Evolutionary conservation across 2,797 vertebrate species (phyloP), one percentile per base, ranked within the genome.

Genomic region (Gobionotothen gibberifrons): DNA sequence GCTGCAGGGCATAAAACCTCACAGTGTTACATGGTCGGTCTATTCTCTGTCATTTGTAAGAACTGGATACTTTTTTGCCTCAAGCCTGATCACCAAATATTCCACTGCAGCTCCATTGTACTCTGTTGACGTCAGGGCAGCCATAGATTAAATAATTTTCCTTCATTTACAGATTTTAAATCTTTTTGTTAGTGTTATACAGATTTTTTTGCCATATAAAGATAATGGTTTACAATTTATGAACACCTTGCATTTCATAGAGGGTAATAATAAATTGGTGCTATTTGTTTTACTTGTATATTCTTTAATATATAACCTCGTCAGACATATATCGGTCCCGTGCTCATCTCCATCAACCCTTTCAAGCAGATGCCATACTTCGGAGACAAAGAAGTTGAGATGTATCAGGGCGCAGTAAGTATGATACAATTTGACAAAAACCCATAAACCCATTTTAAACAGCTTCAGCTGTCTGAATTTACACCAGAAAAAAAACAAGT

Each of bases 281-380:
- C 42, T 11, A 12, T 52, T 69, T 68, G 21, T 12, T 68, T 52
- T 21, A 65, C 17, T 6, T 72, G 4, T 62, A 8, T 75, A 68
- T 65, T 81, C 95, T 94, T 97, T 98, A 94, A 97, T 90, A 53
- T 67, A 40, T 72, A 16, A 72, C 59, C 51, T 84, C 56, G 29
- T 44, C 92, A 99, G 98, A 99, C 98, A 15, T 99, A 99, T 39
- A 99, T 99, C 52, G 98, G 98, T 19, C 97, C 98, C 0, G 98
- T 99, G 43, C 94, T 99, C 73, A 99, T 99, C 90, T 99, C 98
- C 1, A 84, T 99, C 89, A 99, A 99, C 90, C 98, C 98, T 52
- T 99, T 99, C 91, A 99, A 99, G 88, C 98, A 98, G 93, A 99
- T 99, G 98, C 98, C 98, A 0, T 99, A 99, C 87, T 99, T 99